These are phyloP conservation scores for Poecilus cupreus DNA, from an alignment of 2,888 invertebrate species.

Conservation along the genomic window DNA sequence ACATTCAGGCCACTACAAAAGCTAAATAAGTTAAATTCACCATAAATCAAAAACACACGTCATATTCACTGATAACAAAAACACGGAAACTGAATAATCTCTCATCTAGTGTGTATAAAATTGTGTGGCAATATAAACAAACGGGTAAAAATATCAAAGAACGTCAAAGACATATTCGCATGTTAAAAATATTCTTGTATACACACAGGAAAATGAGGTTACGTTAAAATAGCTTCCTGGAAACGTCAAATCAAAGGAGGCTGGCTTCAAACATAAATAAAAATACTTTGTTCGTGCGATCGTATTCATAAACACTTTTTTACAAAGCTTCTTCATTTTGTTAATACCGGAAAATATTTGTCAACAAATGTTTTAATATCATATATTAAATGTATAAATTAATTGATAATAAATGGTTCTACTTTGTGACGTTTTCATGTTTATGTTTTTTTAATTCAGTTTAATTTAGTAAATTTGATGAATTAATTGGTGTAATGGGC, in stretches of 20 bases:
- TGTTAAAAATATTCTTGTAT: constrained; percentile 17
- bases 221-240: constrained; percentile 11
- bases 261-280: background rate
- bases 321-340: background rate
- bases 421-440: too few relatives aligned
- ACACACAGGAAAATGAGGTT: constrained; percentile 26
- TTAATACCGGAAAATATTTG: too few relatives aligned
- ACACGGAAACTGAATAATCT: constrained; percentile 38
- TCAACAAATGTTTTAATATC: too few relatives aligned
- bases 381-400: too few relatives aligned
- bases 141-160: constrained; percentile 14
- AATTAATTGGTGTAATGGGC: too few relatives aligned
- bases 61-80: constrained; percentile 20
- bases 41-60: constrained; percentile 21
- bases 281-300: background rate
- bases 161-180: constrained; percentile 27
- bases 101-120: constrained; percentile 12
- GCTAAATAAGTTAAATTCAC: constrained; percentile 15
- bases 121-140: constrained; percentile 11
- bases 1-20: background rate
- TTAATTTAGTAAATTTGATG: too few relatives aligned
- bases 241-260: constrained; percentile 15
- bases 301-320: background rate
- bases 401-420: too few relatives aligned
- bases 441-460: too few relatives aligned